These are phyloP conservation scores for Glomeris marginata DNA, from an alignment of 2,888 invertebrate species.

Conservation along the genomic window DNA sequence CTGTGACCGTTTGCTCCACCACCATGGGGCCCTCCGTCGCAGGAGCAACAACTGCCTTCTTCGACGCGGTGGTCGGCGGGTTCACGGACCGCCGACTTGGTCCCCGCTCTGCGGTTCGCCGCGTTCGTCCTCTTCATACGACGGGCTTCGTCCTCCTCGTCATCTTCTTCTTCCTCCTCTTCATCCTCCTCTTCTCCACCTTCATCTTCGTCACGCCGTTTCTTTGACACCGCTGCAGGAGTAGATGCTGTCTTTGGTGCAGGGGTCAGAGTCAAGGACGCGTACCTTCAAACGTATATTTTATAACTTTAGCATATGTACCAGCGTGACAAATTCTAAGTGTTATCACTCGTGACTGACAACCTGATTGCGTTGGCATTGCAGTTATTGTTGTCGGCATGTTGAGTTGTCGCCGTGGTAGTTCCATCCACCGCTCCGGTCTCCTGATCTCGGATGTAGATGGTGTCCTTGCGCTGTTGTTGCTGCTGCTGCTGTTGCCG, in stretches of 20 bases:
- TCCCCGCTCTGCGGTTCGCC: slow-evolving; percentile 18
- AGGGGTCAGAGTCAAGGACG: not conserved
- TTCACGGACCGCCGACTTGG: slow-evolving; percentile 25
- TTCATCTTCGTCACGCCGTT: slow-evolving; percentile 3
- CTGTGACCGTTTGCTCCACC: too few species aligned
- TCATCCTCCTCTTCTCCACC: slow-evolving; percentile 22
- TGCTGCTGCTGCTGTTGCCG: slow-evolving; percentile 16
- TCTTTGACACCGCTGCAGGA: not conserved
- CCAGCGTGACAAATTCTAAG: too few species aligned
- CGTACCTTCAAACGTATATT: too few species aligned
- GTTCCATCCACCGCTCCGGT: not conserved
- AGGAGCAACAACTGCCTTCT: slow-evolving; percentile 15
- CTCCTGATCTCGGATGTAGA: not conserved
- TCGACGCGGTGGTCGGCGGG: not conserved
- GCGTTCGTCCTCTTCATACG: too few species aligned
- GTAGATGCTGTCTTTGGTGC: not conserved
- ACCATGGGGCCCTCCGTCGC: slow-evolving; percentile 9
- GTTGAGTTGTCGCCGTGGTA: slow-evolving; percentile 3
- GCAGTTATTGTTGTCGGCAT: slow-evolving; percentile 19
- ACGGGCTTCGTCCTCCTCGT: slow-evolving; percentile 17
- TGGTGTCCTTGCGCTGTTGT: not conserved
- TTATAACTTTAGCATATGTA: too few species aligned
- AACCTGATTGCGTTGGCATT: slow-evolving; percentile 19
- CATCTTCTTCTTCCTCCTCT: slow-evolving; percentile 14
- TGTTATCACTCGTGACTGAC: too few species aligned